phyloP scores from a whole-genome alignment of 2,888 invertebrate genomes.

The Drosophila recens region DNA sequence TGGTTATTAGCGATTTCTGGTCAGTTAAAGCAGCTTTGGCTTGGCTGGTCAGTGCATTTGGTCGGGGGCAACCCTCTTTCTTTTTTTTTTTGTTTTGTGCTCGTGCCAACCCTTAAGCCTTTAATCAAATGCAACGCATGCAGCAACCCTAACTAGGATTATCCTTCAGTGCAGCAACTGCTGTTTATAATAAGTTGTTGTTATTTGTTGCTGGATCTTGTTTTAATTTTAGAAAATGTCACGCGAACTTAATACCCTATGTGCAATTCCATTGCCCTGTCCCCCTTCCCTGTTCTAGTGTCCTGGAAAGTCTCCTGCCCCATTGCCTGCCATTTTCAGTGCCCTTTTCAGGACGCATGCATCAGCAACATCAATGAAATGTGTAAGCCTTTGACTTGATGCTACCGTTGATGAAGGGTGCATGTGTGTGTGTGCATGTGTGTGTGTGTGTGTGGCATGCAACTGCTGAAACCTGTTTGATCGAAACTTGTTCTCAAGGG shows the following conservation, averaged over 20 bases:
- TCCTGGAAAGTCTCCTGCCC: no score
- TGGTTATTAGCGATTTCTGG: slow-evolving; percentile 34
- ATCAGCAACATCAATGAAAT: slow-evolving; percentile 74
- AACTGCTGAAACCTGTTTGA: slow-evolving; percentile 72
- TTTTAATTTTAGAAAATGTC: slow-evolving; percentile 73
- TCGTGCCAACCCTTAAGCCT: slow-evolving; percentile 68
- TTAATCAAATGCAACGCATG: slow-evolving; percentile 67
- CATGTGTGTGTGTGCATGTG: slow-evolving; percentile 1
- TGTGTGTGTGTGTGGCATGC: slow-evolving; percentile 36
- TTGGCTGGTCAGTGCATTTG: slow-evolving; percentile 32
- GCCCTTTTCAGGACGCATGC: slow-evolving; percentile 44
- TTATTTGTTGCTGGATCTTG: slow-evolving; percentile 64
- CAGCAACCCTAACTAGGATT: slow-evolving; percentile 24
- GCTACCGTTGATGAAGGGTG: slow-evolving; percentile 58
- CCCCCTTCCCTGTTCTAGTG: not conserved
- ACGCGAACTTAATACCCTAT: slow-evolving; percentile 61
- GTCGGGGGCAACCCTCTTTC: slow-evolving; percentile 35
- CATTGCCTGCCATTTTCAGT: not conserved
- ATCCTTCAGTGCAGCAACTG: slow-evolving; percentile 30
- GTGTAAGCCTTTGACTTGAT: slow-evolving; percentile 78
- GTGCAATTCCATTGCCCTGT: no score
- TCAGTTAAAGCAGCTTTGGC: slow-evolving; percentile 19
- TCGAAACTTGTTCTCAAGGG: slow-evolving; percentile 72
- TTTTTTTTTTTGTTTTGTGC: not conserved
- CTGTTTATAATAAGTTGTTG: slow-evolving; percentile 66